Percentiles rank a stretch among this genome's conserved stretches.
phyloP scores from a whole-genome alignment of 1,140 invertebrate species.

The Micrasema longulum region DNA sequence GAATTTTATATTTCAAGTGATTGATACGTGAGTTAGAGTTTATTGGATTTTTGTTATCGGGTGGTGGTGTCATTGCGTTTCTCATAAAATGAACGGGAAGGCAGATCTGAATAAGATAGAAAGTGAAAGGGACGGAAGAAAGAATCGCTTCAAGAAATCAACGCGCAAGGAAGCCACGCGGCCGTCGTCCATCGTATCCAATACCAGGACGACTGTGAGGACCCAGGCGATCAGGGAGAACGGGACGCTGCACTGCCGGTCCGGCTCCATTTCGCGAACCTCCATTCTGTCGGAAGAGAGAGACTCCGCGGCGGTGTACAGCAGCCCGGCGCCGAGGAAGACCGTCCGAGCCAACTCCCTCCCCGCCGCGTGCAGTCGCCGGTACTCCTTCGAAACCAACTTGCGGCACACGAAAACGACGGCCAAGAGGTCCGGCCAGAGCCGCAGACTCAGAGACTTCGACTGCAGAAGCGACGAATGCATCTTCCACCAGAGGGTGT shows the following conservation, averaged over 20 bases:
- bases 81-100: neutral
- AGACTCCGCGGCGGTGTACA: constrained; percentile 10
- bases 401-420: constrained; percentile 26
- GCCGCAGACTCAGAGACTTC: constrained; percentile 24
- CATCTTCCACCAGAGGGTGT: constrained; percentile 47
- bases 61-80: too few relatives aligned
- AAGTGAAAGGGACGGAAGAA: constrained; percentile 5
- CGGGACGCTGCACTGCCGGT: constrained; percentile 20
- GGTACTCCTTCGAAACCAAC: constrained; percentile 47
- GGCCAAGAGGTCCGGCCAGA: constrained; percentile 19
- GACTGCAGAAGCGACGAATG: constrained; percentile 47
- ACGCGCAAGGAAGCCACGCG: constrained; percentile 33
- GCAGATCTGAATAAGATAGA: neutral
- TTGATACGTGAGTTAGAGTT: too few relatives aligned
- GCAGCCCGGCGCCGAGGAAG: constrained; percentile 32
- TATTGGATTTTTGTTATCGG: too few relatives aligned
- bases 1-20: too few relatives aligned
- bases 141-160: constrained; percentile 25
- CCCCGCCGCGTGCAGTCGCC: constrained; percentile 33
- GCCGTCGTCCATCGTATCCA: constrained; percentile 45
- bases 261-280: constrained; percentile 30
- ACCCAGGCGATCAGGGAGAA: constrained; percentile 32
- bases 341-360: constrained; percentile 44
- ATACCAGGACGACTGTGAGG: constrained; percentile 8
- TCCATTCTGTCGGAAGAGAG: constrained; percentile 16